Evolutionary conservation across 2,797 vertebrate genomes (phyloP), one percentile per base, ranked within the genome.

Genomic region (Danio jaintianensis): DNA sequence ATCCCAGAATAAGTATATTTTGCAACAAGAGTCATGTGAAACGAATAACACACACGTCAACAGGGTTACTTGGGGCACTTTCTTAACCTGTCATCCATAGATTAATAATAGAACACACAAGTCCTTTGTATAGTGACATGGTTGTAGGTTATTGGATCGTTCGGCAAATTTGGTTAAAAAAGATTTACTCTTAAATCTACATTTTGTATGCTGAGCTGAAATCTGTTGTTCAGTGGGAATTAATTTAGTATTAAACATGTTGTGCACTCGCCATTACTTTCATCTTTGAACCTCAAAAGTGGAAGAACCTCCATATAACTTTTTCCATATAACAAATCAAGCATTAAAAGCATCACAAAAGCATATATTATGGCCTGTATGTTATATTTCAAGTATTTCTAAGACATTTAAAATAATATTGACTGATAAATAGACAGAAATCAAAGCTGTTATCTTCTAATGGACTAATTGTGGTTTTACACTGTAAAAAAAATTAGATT

Each of bases 1-100:
- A 59, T 36, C 29, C 7, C 38, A 8, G n/a, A 58, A 15, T 20
- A 48, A 47, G 5, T 42, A n/a, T 48, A 20, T 48, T 16, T 55
- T 68, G 84, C 59, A 63, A 82, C 76, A 20, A 56, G 61, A 76
- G 84, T 88, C 88, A 90, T 86, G 76, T 86, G 87, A 59, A 78
- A 75, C 84, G 82, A 82, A 88, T 86, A 75, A 70, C 67, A 81
- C 20, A 78, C 22, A 76, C 7, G 13, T 29, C 18, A 75, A 47
- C 38, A 67, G 10, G 42, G 53, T 40, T 16, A 52, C 73, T 4
- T 5, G 11, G 29, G 22, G 56, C 16, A 61, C 4, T 38, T 59
- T 38, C 5, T 67, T n/a, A 29, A 64, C 1, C n/a, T 29, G 36
- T 64, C 72, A 83, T 88, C 88, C 82, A 77, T 4, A 62, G 71